Base-by-base conservation (phyloP, 2,113 vertebrate species). In the Motacilla tschutschensis region DNA sequence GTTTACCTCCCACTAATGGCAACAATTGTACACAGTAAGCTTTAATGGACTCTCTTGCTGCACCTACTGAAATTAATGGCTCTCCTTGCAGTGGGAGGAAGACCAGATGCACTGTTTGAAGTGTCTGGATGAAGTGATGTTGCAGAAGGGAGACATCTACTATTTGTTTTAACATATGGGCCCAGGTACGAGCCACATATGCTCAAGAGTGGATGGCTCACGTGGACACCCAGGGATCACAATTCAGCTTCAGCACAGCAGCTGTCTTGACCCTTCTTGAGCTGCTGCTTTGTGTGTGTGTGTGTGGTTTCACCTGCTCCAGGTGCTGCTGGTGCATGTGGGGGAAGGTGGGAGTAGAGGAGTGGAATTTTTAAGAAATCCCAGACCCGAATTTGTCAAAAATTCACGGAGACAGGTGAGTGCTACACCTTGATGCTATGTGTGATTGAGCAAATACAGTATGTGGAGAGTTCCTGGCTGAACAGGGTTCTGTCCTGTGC, bases 1-100 rank as follows among this genome's bases (percentile, higher is more conserved):
- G 57, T 92, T 95, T 94, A 73, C 88, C 76, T 73, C 36, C 41
- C 47, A 10, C 48, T 91, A 63, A 78, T 62, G 62, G 62, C 58
- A 36, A 25, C 58, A 46, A 55, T 50, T 51, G 43, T 36, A 76
- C 19, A 43, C 64, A 82, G 41, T 55, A 46, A 87, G 57, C 41
- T 88, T 48, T 89, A 88, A 94, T 66, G 67, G 78, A 44, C 78
- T 85, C 50, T 65, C 6, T 55, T 76, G 22, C 72, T 65, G 67
- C 41, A 48, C 41, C 40, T 84, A 3, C 51, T 82, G 51, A 82
- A 59, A 14, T 40, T 66, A 66, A 31, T 86, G 33, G 22, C 18
- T 66, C 55, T 69, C 21, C 66, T 79, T 70, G 25, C 51, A 40
- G 15, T 5, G 46, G 31, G 35, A 85, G 31, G 38, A 67, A 1